These are phyloP conservation scores for Aplysia californica DNA, from an alignment of 1,140 invertebrate genomes.

Conservation along the genomic window DNA sequence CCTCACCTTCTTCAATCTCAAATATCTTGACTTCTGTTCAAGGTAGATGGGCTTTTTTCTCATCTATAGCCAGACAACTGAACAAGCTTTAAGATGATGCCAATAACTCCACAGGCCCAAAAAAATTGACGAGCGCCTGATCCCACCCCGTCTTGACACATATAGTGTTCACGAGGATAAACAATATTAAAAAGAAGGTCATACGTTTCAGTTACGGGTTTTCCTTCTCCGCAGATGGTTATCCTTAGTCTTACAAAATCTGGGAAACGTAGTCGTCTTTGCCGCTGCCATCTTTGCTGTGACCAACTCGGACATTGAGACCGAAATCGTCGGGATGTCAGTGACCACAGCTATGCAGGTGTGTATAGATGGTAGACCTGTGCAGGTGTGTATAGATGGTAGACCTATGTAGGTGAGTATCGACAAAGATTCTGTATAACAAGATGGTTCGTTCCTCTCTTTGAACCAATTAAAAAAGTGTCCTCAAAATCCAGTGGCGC, in stretches of 20 bases:
- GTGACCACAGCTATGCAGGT: constrained; percentile 66
- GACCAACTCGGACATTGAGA: constrained; percentile 72
- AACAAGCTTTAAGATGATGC: too few relatives aligned
- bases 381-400: background rate
- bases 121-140: too few relatives aligned
- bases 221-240: constrained; percentile 54
- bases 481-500: too few relatives aligned
- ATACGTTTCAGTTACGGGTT: background rate
- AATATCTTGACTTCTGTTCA: too few relatives aligned
- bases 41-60: too few relatives aligned
- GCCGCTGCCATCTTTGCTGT: constrained; percentile 91
- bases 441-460: too few relatives aligned
- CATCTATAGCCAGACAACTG: background rate
- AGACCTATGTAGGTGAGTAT: background rate
- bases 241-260: constrained; percentile 59
- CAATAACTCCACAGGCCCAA: too few relatives aligned
- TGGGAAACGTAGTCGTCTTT: constrained; percentile 77
- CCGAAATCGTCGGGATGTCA: constrained; percentile 60
- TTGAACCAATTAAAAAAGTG: too few relatives aligned
- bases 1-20: too few relatives aligned
- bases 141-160: too few relatives aligned
- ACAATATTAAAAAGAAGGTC: background rate
- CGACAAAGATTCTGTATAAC: too few relatives aligned
- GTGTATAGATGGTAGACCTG: background rate
- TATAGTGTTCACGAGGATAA: background rate